Conservation (phyloP, 2,888 invertebrate species). For the Papilio protenor region DNA sequence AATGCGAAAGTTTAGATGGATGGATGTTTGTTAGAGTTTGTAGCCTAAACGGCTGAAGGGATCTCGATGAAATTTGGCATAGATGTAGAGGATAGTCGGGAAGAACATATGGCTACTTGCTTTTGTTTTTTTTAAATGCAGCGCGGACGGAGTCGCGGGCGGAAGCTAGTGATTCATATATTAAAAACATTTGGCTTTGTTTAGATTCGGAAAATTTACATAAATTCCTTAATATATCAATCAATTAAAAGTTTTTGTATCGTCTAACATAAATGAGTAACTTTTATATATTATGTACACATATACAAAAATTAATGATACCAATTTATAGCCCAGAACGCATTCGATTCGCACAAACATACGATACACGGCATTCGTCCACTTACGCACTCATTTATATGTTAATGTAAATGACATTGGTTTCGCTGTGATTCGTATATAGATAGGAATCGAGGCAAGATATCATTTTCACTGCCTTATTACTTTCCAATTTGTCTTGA, state of each 20-base stretch:
- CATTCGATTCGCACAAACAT: conserved; percentile 62
- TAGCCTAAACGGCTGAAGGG: too few relatives aligned
- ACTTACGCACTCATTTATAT: conserved; percentile 84
- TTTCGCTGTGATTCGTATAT: conserved; percentile 76
- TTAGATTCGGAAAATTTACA: background rate
- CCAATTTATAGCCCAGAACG: conserved; percentile 63
- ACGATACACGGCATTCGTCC: conserved; percentile 73
- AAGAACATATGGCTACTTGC: too few relatives aligned
- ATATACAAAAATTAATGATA: conserved; percentile 53
- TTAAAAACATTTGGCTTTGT: background rate
- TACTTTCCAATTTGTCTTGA: conserved; percentile 83
- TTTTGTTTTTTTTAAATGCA: too few relatives aligned
- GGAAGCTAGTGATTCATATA: background rate
- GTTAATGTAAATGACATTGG: conserved; percentile 77
- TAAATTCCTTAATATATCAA: too few relatives aligned
- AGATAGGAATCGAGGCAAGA: conserved; percentile 78
- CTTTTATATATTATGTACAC: background rate
- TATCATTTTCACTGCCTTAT: conserved; percentile 84
- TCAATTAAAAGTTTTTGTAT: background rate
- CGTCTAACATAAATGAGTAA: background rate
- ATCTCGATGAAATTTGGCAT: too few relatives aligned
- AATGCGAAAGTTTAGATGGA: too few relatives aligned
- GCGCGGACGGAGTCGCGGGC: too few relatives aligned
- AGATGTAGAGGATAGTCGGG: too few relatives aligned
- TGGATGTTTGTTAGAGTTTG: too few relatives aligned